phyloP scores from a whole-genome alignment of 2,797 vertebrate species.

The Sandelia bainsii region DNA sequence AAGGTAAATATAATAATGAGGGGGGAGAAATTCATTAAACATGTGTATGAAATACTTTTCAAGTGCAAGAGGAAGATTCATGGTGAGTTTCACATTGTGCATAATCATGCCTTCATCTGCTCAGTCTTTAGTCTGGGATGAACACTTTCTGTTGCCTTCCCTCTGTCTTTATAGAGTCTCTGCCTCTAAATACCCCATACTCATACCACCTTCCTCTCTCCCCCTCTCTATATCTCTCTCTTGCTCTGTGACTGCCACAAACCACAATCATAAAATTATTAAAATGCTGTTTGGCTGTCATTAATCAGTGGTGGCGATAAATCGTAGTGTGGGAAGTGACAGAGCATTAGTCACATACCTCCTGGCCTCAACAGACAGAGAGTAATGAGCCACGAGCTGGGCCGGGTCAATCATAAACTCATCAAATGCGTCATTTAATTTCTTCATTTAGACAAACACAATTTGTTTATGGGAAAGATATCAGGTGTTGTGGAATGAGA shows the following conservation, averaged over 20 bases:
- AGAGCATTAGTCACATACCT: conserved; percentile 95
- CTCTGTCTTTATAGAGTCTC: conserved; percentile 50
- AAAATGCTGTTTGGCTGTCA: conserved; percentile 93
- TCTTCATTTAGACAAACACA: conserved; percentile 99
- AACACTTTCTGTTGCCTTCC: conserved; percentile 79
- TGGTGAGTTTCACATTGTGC: conserved; percentile 75
- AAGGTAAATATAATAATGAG: conserved; percentile 78
- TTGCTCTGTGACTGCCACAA: conserved; percentile 85
- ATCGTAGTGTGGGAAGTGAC: conserved; percentile 92
- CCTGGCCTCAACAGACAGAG: conserved; percentile 92
- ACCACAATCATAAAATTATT: conserved; percentile 96
- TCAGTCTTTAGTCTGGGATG: conserved; percentile 90
- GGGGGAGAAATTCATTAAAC: conserved; percentile 77
- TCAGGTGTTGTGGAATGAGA: conserved; percentile 99
- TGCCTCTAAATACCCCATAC: conserved; percentile 35
- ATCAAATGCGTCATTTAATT: conserved; percentile 99
- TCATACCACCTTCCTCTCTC: conserved; percentile 63
- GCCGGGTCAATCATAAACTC: conserved; percentile 99
- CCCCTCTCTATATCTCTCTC: conserved; percentile 61
- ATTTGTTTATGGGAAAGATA: conserved; percentile 99
- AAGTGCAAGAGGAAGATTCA: conserved; percentile 76
- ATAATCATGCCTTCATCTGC: conserved; percentile 85
- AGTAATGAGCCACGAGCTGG: conserved; percentile 93
- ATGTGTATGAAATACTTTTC: conserved; percentile 78
- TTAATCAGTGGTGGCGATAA: conserved; percentile 98